Evolutionary conservation across 2,113 vertebrate genomes (phyloP), one percentile per base, ranked within the genome.

Genomic region (Stigmatopora nigra): DNA sequence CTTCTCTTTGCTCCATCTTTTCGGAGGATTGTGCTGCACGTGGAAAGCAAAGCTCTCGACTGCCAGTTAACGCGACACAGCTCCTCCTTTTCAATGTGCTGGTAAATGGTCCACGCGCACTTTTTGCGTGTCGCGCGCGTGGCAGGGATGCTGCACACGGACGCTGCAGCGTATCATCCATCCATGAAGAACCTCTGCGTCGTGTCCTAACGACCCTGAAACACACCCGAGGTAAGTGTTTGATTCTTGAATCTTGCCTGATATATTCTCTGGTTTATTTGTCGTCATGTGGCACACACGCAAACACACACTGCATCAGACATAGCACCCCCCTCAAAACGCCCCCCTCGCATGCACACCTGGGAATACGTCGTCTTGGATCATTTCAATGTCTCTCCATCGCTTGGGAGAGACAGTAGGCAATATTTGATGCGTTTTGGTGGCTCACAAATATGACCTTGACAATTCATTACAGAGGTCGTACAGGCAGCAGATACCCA

Each of bases 381-480:
- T 61, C 25, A 17, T 48, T 10, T 52, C 3, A 35, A 47, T 19
- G 36, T 22, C 49, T 35, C 6, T 31, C 47, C 25, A 15, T 6
- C 20, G 20, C 22, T 20, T 13, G 53, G 13, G 25, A 56, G 5
- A 56, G 25, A 13, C 20, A 56, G 53, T 11, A 55, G 52, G 17
- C 53, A 55, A 12, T 13, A 11, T 53, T 53, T 53, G 9, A 8
- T 1, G n/a, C 19, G 19, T 11, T 22, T 53, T 53, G n/a, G 19
- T 53, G 8, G 12, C 19, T 53, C 51, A 1, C 4, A 72, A 22
- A 22, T 75, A 75, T 88, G 87, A 88, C 87, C 87, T 88, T 88
- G 81, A 80, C 47, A 9, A 68, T 35, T 55, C 70, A 52, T 76
- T 75, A 41, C 0, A 59, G 72, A 83, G 87, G 85, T 83, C 78